Evolutionary conservation across 2,888 invertebrate species (phyloP).

Genomic region (Melanotus villosus): DNA sequence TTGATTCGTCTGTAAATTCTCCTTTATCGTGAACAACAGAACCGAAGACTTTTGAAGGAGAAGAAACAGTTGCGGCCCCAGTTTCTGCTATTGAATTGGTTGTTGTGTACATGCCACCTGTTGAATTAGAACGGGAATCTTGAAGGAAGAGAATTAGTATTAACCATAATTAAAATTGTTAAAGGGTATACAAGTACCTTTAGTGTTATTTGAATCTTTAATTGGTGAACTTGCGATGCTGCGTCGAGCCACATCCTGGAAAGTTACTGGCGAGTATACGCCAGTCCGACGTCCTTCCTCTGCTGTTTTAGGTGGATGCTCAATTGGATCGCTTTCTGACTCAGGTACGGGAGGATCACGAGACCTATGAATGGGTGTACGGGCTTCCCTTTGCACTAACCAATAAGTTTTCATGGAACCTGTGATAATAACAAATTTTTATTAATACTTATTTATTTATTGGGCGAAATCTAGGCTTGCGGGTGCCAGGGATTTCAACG

Average conservation of each 20-base stretch:
- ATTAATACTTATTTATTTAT: too few relatives aligned
- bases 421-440: constrained; percentile 57
- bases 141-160: constrained; percentile 50
- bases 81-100: constrained; percentile 1
- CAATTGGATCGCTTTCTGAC: constrained; percentile 43
- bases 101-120: constrained; percentile 65
- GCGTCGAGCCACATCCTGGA: constrained; percentile 85
- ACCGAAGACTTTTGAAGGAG: constrained; percentile 73
- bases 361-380: constrained; percentile 70
- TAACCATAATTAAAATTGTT: too few relatives aligned
- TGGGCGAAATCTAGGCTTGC: too few relatives aligned
- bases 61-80: background rate
- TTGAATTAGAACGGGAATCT: constrained; percentile 82
- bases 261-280: constrained; percentile 88
- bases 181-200: constrained; percentile 60
- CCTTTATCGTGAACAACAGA: constrained; percentile 73
- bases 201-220: constrained; percentile 67
- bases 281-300: constrained; percentile 71
- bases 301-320: constrained; percentile 50
- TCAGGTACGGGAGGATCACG: constrained; percentile 51
- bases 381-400: constrained; percentile 81
- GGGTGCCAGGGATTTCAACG: too few relatives aligned
- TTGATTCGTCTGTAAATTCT: constrained; percentile 55
- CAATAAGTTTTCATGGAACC: constrained; percentile 92
- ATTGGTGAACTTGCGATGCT: constrained; percentile 85